Percentiles rank a stretch among this genome's conserved stretches.
phyloP scores from a whole-genome alignment of 2,888 invertebrate species.

The Apomyelois bistriatella region DNA sequence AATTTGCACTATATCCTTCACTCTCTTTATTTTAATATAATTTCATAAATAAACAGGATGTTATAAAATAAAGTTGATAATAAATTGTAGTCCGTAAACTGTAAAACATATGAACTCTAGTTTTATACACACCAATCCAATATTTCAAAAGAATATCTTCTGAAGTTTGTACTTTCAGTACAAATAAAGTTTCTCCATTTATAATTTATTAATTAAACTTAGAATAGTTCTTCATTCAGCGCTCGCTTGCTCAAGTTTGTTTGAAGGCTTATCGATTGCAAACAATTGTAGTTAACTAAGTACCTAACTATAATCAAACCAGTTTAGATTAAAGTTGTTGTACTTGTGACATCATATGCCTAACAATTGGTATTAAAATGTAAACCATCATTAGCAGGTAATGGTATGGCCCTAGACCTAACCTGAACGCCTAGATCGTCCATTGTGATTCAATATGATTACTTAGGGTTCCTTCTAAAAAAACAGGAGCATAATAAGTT shows the following conservation, averaged over 20 bases:
- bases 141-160: background rate
- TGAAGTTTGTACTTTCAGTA: conserved; percentile 21
- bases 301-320: background rate
- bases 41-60: too few species aligned
- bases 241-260: conserved; percentile 41
- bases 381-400: too few species aligned
- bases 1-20: too few species aligned
- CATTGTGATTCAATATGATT: too few species aligned
- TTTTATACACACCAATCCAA: background rate
- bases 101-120: background rate
- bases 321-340: background rate
- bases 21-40: too few species aligned
- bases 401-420: too few species aligned
- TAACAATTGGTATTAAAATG: too few species aligned
- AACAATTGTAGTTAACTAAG: conserved; percentile 35
- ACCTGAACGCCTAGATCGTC: too few species aligned
- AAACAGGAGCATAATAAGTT: too few species aligned
- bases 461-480: too few species aligned
- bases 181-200: conserved; percentile 59
- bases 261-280: conserved; percentile 60
- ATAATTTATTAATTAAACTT: conserved; percentile 68
- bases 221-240: conserved; percentile 48
- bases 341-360: too few species aligned
- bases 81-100: background rate
- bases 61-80: too few species aligned